phyloP scores from a whole-genome alignment of 2,888 invertebrate species.

The Helleia helle region DNA sequence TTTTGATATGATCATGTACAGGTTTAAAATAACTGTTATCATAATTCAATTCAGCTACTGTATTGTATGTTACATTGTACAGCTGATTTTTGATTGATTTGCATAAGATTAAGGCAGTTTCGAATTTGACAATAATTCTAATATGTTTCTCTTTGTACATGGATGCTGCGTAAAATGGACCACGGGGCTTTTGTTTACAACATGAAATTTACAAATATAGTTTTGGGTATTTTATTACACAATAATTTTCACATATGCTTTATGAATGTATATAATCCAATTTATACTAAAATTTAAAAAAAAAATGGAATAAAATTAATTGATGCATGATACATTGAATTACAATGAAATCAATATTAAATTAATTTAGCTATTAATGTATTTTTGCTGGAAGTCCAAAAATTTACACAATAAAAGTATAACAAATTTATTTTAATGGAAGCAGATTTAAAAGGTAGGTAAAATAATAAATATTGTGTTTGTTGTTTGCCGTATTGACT shows the following conservation, averaged over 20 bases:
- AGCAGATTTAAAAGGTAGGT: conserved; percentile 5
- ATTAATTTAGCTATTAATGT: neutral
- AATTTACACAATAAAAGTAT: neutral
- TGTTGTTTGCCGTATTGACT: neutral
- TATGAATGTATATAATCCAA: neutral
- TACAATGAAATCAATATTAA: neutral
- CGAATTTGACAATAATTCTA: conserved; percentile 7
- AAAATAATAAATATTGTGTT: neutral
- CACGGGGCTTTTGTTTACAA: conserved; percentile 5
- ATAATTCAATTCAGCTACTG: neutral
- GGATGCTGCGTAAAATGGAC: conserved; percentile 7
- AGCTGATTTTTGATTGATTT: conserved; percentile 2
- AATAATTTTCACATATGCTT: conserved; percentile 2
- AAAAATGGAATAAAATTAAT: neutral
- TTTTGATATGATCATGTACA: conserved; percentile 1
- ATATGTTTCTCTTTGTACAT: conserved; percentile 2
- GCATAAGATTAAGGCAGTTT: conserved; percentile 6
- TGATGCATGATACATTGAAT: conserved; percentile 4
- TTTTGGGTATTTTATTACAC: conserved; percentile 4
- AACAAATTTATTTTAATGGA: neutral
- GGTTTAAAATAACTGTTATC: neutral
- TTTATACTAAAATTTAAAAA: neutral
- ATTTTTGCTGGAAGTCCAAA: neutral
- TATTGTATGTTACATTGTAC: neutral
- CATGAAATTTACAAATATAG: conserved; percentile 6